Conservation (phyloP, 2,888 invertebrate genomes). For the Neoascia interrupta region DNA sequence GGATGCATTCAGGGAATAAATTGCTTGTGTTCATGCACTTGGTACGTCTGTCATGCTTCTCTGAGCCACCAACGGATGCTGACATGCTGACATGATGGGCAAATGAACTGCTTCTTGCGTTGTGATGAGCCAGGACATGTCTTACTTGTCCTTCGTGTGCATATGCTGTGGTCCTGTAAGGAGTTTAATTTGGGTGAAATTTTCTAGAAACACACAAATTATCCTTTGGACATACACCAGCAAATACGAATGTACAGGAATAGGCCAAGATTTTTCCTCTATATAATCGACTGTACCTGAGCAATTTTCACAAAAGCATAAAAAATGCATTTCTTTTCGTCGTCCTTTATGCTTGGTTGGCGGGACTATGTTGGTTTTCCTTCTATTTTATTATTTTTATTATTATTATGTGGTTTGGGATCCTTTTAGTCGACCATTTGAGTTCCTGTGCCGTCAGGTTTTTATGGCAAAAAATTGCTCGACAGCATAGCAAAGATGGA, state of each 20-base stretch:
- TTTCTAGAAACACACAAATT: slow-evolving; percentile 63
- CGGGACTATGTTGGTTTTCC: slow-evolving; percentile 21
- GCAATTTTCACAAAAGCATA: slow-evolving; percentile 37
- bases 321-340: slow-evolving; percentile 40
- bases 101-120: slow-evolving; percentile 66
- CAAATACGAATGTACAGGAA: no score
- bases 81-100: slow-evolving; percentile 68
- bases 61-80: slow-evolving; percentile 46
- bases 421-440: slow-evolving; percentile 59
- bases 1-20: slow-evolving; percentile 57
- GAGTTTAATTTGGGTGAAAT: slow-evolving; percentile 65
- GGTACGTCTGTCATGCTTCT: slow-evolving; percentile 36
- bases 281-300: slow-evolving; percentile 40
- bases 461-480: slow-evolving; percentile 58
- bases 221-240: slow-evolving; percentile 24
- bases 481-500: slow-evolving; percentile 3
- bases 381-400: slow-evolving; percentile 65
- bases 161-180: slow-evolving; percentile 15
- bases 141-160: not conserved
- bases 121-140: slow-evolving; percentile 29
- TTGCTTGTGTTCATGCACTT: slow-evolving; percentile 39
- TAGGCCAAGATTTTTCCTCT: no score
- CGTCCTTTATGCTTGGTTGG: slow-evolving; percentile 4
- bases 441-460: slow-evolving; percentile 56
- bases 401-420: slow-evolving; percentile 33